phyloP scores from a whole-genome alignment of 2,797 vertebrate genomes.

The Stomatorhinus walkeri region DNA sequence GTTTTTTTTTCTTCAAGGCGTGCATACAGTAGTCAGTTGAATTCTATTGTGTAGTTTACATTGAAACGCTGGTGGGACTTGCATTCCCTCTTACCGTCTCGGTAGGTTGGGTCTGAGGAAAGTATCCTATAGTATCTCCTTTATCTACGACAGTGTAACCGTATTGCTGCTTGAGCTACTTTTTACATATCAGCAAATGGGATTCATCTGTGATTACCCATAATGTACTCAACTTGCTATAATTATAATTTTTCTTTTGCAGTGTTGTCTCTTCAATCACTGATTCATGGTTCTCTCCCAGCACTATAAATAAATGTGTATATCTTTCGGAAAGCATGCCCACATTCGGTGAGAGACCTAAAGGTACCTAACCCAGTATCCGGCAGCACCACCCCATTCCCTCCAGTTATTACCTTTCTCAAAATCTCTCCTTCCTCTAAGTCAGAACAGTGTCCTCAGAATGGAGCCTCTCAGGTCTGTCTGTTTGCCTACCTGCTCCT shows the following conservation, averaged over 20 bases:
- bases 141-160: neutral
- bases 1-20: neutral
- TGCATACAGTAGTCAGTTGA: neutral
- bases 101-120: neutral
- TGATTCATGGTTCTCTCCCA: neutral
- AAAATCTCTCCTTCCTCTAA: neutral
- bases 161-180: neutral
- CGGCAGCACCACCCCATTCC: neutral
- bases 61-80: neutral
- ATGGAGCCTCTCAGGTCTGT: neutral
- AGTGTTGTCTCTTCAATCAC: neutral
- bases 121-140: neutral
- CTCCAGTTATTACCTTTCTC: neutral
- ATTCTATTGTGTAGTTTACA: neutral
- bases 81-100: neutral
- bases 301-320: neutral
- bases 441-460: neutral
- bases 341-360: neutral
- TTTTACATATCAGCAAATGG: neutral
- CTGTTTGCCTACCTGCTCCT: neutral
- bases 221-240: neutral
- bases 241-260: neutral
- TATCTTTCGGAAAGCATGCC: neutral
- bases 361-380: neutral
- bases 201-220: neutral